phyloP scores from a whole-genome alignment of 2,113 vertebrate species.

The Microcebus ravelobensis region DNA sequence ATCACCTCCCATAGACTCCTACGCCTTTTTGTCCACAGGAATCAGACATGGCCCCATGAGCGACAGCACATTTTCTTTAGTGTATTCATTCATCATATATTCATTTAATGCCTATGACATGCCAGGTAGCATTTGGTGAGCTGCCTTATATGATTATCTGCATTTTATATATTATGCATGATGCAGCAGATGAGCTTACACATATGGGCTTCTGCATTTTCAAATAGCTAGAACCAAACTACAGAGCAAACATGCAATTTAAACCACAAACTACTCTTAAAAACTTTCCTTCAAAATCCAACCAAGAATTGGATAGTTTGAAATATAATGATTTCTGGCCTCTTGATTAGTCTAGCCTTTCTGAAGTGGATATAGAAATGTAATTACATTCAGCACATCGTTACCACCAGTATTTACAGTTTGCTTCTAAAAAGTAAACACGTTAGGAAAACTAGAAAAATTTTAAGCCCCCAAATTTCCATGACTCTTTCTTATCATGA shows the following conservation, averaged over 20 bases:
- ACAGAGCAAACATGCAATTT: neutral
- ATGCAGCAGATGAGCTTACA: neutral
- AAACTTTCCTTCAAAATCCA: neutral
- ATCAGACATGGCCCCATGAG: neutral
- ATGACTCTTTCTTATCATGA: neutral
- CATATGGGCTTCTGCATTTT: neutral
- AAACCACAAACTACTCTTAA: neutral
- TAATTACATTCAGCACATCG: neutral
- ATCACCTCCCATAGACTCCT: neutral
- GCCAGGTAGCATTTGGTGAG: neutral
- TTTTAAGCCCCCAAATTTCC: neutral
- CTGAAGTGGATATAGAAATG: neutral
- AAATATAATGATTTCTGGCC: constrained; percentile 3
- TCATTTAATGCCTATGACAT: neutral
- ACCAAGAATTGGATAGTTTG: neutral
- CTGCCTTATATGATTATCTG: neutral
- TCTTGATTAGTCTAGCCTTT: constrained; percentile 20
- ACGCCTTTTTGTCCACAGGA: neutral
- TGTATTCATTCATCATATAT: neutral
- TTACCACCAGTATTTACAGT: neutral
- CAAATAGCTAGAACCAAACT: neutral
- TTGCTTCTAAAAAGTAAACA: constrained; percentile 31
- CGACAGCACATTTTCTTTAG: neutral
- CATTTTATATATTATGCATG: neutral
- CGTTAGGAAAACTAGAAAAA: constrained; percentile 8